Base-by-base conservation (phyloP, 1,140 invertebrate genomes). In the Eufriesea mexicana region DNA sequence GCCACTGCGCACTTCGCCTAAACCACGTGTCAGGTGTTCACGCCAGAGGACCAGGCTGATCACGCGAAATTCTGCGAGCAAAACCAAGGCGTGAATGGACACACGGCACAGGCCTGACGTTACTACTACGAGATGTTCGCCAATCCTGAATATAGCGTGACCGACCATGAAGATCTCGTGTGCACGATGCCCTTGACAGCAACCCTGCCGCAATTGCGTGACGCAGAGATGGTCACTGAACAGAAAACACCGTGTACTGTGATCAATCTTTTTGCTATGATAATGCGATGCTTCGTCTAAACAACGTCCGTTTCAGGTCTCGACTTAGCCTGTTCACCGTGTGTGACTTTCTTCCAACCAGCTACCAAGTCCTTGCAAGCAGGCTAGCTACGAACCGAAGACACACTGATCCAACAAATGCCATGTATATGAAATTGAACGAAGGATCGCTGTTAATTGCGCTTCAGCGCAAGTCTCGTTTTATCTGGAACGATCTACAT, bases 141-240 rank as follows among this genome's bases (percentile, higher is more conserved):
- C 45, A 18, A 70, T 76, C 28, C 55, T 51, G 54, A 49, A 76
- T 61, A 20, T 83, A 45, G 80, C 80, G 80, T 83, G 80, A 83
- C 80, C 64, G n/a, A 47, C 2, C 23, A 9, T 42, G 20, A n/a
- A 62, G 81, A 71, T 76, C 75, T 72, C 28, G 23, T 51, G 54
- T 51, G 59, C 54, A 55, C 57, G 70, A 73, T 72, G 83, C 57
- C 87, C 87, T 88, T 88, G 87, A 14, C 75, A 85, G 28, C 87
- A 45, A 87, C 85, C 74, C 84, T 59, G 54, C 20, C 12, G 59
- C 68, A 71, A 42, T 88, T 82, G 87, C 87, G 78, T 87, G 86
- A 78, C 85, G 45, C 45, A n/a, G 20, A 49, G 78, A 74, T 74
- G 78, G 77, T 62, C 61, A 74, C 42, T n/a, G 61, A 35, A 51